A percentile compares a stretch with the other conserved stretches of the same genome.
Conservation (phyloP, 2,113 vertebrate species). For the Pomatostomus ruficeps region DNA sequence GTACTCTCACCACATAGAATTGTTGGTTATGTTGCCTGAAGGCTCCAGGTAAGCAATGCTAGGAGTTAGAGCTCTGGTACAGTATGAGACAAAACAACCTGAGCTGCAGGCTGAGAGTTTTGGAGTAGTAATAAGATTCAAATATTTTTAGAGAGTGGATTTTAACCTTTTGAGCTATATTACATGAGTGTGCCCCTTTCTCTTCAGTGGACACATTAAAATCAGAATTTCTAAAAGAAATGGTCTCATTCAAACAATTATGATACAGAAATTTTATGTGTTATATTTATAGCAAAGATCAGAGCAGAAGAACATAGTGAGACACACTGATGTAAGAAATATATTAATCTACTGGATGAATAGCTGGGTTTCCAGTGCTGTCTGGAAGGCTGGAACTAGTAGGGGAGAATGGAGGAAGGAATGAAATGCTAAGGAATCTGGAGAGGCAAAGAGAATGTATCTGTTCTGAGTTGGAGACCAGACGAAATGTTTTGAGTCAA, state of each 20-base stretch:
- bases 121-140: not conserved
- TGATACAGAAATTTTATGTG: not conserved
- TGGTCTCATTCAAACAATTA: not conserved
- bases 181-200: not conserved
- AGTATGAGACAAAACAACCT: not conserved
- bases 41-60: not conserved
- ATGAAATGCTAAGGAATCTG: not conserved
- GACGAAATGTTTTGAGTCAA: not conserved
- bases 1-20: not conserved
- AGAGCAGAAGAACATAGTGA: not conserved
- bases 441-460: not conserved
- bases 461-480: not conserved
- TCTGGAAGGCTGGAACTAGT: not conserved
- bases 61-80: not conserved
- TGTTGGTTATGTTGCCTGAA: not conserved
- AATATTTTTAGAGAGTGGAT: not conserved
- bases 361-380: not conserved
- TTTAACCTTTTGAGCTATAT: not conserved
- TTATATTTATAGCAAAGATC: not conserved
- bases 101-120: not conserved
- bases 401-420: not conserved
- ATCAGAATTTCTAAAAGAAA: not conserved
- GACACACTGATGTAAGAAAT: not conserved
- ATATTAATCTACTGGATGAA: not conserved
- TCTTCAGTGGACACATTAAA: not conserved